A percentile compares a stretch with the other conserved stretches of the same genome.
Conservation (phyloP, 1,140 invertebrate genomes). For the Anoplophora glabripennis region DNA sequence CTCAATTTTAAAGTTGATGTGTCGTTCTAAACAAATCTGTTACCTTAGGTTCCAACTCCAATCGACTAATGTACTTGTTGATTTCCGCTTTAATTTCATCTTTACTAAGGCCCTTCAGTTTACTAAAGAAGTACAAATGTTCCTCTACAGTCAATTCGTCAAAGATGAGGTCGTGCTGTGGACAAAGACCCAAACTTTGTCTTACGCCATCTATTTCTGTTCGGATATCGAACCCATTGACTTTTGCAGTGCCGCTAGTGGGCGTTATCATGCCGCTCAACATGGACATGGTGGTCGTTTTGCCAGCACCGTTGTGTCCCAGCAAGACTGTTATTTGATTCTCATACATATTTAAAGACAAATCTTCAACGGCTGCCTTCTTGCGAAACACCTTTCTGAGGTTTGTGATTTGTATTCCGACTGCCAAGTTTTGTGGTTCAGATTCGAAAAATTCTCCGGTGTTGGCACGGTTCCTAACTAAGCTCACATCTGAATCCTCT, state of each 20-base stretch:
- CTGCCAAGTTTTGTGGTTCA: constrained; percentile 40
- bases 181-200: constrained; percentile 79
- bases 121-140: constrained; percentile 84
- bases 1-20: no score
- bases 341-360: constrained; percentile 67
- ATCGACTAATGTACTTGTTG: constrained; percentile 62
- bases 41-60: constrained; percentile 61
- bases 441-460: constrained; percentile 39
- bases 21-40: no score
- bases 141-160: constrained; percentile 85
- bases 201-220: constrained; percentile 59
- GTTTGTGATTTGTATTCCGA: constrained; percentile 63
- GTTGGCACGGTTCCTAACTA: no score
- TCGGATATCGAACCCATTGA: constrained; percentile 65
- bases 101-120: constrained; percentile 68
- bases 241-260: constrained; percentile 63
- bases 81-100: constrained; percentile 55
- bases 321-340: constrained; percentile 68
- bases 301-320: constrained; percentile 73
- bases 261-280: constrained; percentile 69
- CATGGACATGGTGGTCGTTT: constrained; percentile 79
- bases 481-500: no score
- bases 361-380: constrained; percentile 53
- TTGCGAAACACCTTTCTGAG: constrained; percentile 61
- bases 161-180: constrained; percentile 94